Conservation (phyloP, 2,888 invertebrate species). For the Cheilosia variabilis region DNA sequence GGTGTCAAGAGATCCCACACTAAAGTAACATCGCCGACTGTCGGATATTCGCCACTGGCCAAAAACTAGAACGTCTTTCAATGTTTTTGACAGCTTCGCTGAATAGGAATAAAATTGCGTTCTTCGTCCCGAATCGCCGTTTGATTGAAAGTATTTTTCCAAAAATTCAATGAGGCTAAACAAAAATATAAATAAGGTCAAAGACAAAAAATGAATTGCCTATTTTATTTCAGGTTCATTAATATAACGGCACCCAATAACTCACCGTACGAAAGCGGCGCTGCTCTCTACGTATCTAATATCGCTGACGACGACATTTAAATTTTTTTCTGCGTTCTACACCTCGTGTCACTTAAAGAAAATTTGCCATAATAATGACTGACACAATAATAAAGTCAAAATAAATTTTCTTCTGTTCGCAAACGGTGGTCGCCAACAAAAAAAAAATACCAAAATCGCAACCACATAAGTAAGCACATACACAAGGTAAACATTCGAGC, state of each 20-base stretch:
- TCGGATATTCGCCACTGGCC: background rate
- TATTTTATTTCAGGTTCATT: background rate
- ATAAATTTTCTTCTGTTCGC: constrained; percentile 6
- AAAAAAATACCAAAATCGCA: background rate
- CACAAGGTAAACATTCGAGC: constrained; percentile 17
- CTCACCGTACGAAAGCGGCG: background rate
- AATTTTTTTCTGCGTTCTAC: constrained; percentile 24
- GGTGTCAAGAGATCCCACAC: too few relatives aligned
- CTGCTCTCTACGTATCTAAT: background rate
- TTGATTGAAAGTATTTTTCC: background rate
- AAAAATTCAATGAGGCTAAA: background rate
- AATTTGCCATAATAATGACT: constrained; percentile 21
- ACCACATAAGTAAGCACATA: constrained; percentile 7
- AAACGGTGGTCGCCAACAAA: background rate
- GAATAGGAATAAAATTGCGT: background rate
- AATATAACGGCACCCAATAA: background rate
- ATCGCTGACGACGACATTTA: constrained; percentile 3
- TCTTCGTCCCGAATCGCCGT: background rate
- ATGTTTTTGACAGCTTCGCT: background rate
- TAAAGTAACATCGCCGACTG: background rate
- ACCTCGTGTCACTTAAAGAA: constrained; percentile 30
- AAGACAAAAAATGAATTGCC: background rate
- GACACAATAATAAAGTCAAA: background rate
- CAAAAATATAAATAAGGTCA: background rate
- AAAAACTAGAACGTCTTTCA: background rate